phyloP scores from a whole-genome alignment of 2,888 invertebrate genomes.

The Eilema sororculum region DNA sequence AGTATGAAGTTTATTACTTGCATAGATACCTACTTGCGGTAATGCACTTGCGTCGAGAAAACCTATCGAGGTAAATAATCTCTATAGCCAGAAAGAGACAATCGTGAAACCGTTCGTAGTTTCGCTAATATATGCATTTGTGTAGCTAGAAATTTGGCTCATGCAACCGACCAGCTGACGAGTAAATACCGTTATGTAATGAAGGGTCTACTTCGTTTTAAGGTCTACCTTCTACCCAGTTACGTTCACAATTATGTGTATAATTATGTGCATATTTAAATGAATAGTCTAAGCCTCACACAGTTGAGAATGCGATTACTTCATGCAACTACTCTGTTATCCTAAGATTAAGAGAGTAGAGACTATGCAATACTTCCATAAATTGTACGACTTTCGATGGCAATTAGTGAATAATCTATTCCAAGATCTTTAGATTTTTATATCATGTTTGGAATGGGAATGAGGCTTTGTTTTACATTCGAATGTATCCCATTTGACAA shows the following conservation, averaged over 20 bases:
- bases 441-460: not conserved
- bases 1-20: constrained; percentile 24
- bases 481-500: not conserved
- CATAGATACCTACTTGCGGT: constrained; percentile 62
- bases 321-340: not conserved
- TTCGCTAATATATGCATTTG: not conserved
- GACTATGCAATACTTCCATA: not conserved
- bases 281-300: not conserved
- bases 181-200: constrained; percentile 7
- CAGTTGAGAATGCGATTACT: not conserved
- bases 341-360: not conserved
- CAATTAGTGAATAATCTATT: constrained; percentile 5
- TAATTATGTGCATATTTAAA: constrained; percentile 1
- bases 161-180: constrained; percentile 10
- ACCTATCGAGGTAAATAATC: constrained; percentile 59
- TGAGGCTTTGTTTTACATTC: not conserved
- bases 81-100: constrained; percentile 44
- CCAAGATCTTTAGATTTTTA: not conserved
- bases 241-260: not conserved
- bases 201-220: constrained; percentile 4
- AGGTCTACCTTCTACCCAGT: constrained; percentile 2
- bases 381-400: not conserved
- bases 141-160: constrained; percentile 1
- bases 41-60: constrained; percentile 32
- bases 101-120: constrained; percentile 1